These are phyloP conservation scores for Polymixis flavicincta DNA, from an alignment of 2,888 invertebrate species.

Conservation along the genomic window DNA sequence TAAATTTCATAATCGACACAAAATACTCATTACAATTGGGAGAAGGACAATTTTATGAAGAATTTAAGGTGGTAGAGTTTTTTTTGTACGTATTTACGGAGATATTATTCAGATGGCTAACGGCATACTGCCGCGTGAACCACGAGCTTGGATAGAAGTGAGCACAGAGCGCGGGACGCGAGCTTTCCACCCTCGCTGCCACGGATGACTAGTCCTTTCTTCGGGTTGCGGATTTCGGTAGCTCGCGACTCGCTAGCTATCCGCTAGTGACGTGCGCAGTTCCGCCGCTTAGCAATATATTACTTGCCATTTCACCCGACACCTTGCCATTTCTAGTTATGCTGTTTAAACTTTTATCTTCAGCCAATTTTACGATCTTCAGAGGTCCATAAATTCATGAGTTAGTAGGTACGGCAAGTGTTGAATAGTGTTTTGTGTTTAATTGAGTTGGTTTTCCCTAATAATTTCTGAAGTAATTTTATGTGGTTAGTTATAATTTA, in stretches of 20 bases:
- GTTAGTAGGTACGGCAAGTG: not conserved
- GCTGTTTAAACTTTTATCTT: constrained; percentile 23
- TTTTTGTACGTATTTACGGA: not conserved
- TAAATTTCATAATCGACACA: constrained; percentile 58
- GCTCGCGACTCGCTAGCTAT: constrained; percentile 41
- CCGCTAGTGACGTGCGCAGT: constrained; percentile 72
- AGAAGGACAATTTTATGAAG: constrained; percentile 6
- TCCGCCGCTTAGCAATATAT: constrained; percentile 53
- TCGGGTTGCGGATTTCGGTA: constrained; percentile 39
- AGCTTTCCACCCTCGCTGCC: constrained; percentile 55
- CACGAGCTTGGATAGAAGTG: constrained; percentile 36
- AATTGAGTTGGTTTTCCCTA: not conserved
- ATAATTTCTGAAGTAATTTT: not conserved
- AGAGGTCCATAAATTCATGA: constrained; percentile 14
- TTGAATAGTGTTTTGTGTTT: constrained; percentile 5
- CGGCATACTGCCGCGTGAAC: constrained; percentile 23
- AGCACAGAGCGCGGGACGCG: constrained; percentile 41
- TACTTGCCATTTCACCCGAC: constrained; percentile 41
- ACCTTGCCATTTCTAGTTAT: constrained; percentile 26
- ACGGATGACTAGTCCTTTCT: constrained; percentile 62
- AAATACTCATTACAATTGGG: constrained; percentile 49
- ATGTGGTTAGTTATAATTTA: not conserved
- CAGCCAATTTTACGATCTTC: constrained; percentile 22
- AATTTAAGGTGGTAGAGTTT: not conserved
- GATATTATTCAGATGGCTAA: constrained; percentile 27